Percentiles rank a stretch among this genome's conserved stretches.
Evolutionary conservation across 1,140 invertebrate species (phyloP).

Genomic region (Lordiphosa mommai): DNA sequence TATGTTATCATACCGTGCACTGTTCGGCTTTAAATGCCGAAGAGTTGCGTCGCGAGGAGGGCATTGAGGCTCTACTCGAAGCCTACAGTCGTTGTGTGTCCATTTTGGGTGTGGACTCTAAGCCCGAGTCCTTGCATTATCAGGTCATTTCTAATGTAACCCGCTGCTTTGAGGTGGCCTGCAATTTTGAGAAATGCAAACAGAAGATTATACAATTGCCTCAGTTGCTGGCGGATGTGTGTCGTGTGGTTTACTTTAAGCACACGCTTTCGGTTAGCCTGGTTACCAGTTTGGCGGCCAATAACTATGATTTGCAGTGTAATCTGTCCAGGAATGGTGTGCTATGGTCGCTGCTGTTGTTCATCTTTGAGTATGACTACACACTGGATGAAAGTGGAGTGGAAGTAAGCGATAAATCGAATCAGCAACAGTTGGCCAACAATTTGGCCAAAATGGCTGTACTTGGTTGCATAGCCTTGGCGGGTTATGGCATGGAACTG

Average conservation of each 20-base stretch:
- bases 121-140: constrained; percentile 90
- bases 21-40: constrained; percentile 99
- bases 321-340: constrained; percentile 95
- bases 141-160: constrained; percentile 96
- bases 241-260: constrained; percentile 93
- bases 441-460: constrained; percentile 93
- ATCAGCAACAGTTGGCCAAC: constrained; percentile 95
- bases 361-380: constrained; percentile 97
- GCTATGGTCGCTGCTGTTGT: constrained; percentile 94
- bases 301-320: constrained; percentile 89
- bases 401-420: constrained; percentile 89
- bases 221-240: constrained; percentile 92
- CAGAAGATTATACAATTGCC: constrained; percentile 93
- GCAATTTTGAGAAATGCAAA: constrained; percentile 94
- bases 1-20: constrained; percentile 97
- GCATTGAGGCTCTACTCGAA: constrained; percentile 92
- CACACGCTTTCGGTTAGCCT: constrained; percentile 75
- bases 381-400: constrained; percentile 98
- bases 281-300: constrained; percentile 78
- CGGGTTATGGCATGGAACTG: constrained; percentile 83
- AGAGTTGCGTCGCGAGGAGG: constrained; percentile 95
- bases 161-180: constrained; percentile 95
- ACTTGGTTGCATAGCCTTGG: constrained; percentile 89
- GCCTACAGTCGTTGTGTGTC: constrained; percentile 95
- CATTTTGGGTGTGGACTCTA: constrained; percentile 90